Conservation (phyloP, 1,140 invertebrate species). For the Drosophila pseudoananassae region DNA sequence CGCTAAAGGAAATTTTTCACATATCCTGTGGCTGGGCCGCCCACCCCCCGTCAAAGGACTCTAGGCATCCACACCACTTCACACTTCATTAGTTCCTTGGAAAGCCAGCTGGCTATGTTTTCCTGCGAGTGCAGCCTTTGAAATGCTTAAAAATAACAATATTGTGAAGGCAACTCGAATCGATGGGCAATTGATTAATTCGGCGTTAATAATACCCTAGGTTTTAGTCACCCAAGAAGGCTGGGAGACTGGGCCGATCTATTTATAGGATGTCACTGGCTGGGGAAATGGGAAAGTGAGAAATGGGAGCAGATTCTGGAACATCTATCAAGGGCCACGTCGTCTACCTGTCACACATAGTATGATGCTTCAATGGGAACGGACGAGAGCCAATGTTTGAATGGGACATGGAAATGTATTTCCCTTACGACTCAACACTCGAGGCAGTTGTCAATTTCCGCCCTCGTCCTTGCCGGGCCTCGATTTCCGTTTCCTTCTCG, state of each 20-base stretch:
- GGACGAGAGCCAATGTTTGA: conserved; percentile 22
- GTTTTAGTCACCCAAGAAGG: conserved; percentile 17
- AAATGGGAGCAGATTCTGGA: conserved; percentile 20
- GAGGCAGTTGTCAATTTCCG: conserved; percentile 59
- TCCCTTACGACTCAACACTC: conserved; percentile 69
- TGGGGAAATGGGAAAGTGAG: conserved; percentile 23
- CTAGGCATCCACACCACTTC: conserved; percentile 73
- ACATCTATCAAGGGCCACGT: conserved; percentile 51
- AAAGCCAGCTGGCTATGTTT: conserved; percentile 14
- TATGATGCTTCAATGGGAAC: conserved; percentile 42
- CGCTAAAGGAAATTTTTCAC: conserved; percentile 24
- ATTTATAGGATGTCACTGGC: conserved; percentile 40
- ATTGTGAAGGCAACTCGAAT: conserved; percentile 51
- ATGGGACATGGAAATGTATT: conserved; percentile 69
- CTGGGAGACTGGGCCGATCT: conserved; percentile 21
- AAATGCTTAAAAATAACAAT: conserved; percentile 75
- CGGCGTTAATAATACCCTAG: conserved; percentile 68
- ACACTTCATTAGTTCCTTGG: conserved; percentile 63
- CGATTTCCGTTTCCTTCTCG: conserved; percentile 49
- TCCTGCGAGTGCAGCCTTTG: conserved; percentile 53
- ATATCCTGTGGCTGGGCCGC: conserved; percentile 1
- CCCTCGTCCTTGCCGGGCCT: conserved; percentile 29
- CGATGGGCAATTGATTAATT: conserved; percentile 79
- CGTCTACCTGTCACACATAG: conserved; percentile 60
- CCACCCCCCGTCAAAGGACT: conserved; percentile 62